phyloP scores from a whole-genome alignment of 92 coral and sea anemone genomes.

The Zoanthus solanderi region DNA sequence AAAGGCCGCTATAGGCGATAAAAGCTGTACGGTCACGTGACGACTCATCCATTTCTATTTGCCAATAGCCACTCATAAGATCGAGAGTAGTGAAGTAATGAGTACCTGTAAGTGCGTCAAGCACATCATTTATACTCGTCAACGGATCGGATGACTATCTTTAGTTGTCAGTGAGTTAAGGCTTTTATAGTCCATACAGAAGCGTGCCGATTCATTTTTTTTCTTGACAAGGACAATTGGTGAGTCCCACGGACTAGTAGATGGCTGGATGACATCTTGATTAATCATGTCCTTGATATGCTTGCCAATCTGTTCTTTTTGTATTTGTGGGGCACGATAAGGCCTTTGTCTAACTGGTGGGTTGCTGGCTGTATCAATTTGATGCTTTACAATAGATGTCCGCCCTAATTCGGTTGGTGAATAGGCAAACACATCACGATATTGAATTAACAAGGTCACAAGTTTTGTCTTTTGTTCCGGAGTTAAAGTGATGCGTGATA shows the following conservation, averaged over 20 bases:
- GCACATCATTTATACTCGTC: slow-evolving; percentile 25
- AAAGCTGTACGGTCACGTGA: slow-evolving; percentile 16
- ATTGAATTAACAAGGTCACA: not conserved
- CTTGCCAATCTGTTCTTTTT: slow-evolving; percentile 17
- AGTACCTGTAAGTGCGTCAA: slow-evolving; percentile 25
- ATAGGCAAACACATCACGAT: slow-evolving; percentile 33
- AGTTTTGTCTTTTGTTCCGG: not conserved
- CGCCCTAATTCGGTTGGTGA: slow-evolving; percentile 29
- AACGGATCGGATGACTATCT: slow-evolving; percentile 27
- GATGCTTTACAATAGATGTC: slow-evolving; percentile 38
- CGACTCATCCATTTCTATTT: not conserved
- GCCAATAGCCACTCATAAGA: slow-evolving; percentile 19
- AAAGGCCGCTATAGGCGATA: not conserved
- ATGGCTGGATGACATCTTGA: slow-evolving; percentile 31
- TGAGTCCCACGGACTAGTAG: slow-evolving; percentile 50
- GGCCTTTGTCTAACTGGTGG: slow-evolving; percentile 25
- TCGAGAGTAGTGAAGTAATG: slow-evolving; percentile 25
- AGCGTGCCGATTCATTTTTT: slow-evolving; percentile 30
- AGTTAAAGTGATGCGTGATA: not conserved
- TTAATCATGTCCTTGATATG: slow-evolving; percentile 30
- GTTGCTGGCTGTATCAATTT: slow-evolving; percentile 14
- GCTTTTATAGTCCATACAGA: slow-evolving; percentile 30
- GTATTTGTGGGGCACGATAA: slow-evolving; percentile 39
- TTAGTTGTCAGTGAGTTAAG: slow-evolving; percentile 13
- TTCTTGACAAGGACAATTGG: slow-evolving; percentile 42